Evolutionary conservation across 2,113 vertebrate genomes (phyloP).

Genomic region (Thermophis baileyi): DNA sequence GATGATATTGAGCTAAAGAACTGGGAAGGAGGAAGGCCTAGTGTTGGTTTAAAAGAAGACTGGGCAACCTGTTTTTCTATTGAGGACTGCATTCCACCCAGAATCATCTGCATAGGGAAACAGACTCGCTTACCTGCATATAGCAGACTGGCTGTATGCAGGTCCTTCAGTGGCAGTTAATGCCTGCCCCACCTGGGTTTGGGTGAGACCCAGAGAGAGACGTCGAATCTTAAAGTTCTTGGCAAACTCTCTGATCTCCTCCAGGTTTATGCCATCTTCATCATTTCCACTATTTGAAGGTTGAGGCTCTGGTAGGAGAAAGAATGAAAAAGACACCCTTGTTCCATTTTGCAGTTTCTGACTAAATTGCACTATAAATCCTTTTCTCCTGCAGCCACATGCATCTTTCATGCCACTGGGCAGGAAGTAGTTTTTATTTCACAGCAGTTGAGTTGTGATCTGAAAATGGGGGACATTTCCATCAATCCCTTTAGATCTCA

Average conservation of each 20-base stretch:
- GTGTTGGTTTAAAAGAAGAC: neutral
- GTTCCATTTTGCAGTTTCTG: neutral
- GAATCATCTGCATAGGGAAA: neutral
- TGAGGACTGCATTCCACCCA: neutral
- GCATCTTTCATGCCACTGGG: neutral
- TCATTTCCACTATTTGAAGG: slow-evolving; percentile 65
- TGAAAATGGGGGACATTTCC: neutral
- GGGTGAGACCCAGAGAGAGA: slow-evolving; percentile 89
- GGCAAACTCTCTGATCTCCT: slow-evolving; percentile 96
- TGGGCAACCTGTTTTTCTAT: neutral
- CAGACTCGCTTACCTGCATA: slow-evolving; percentile 81
- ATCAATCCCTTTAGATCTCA: neutral
- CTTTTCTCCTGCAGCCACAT: neutral
- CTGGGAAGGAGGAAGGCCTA: neutral
- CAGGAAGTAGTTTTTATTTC: neutral
- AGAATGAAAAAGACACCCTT: rapidly evolving
- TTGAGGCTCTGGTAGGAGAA: slow-evolving; percentile 72
- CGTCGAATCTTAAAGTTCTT: slow-evolving; percentile 97
- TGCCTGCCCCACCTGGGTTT: slow-evolving; percentile 96
- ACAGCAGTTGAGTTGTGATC: neutral
- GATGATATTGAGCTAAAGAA: neutral
- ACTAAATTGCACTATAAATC: neutral
- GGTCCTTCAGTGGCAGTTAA: slow-evolving; percentile 93
- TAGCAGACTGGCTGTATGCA: slow-evolving; percentile 95
- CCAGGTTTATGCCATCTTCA: slow-evolving; percentile 92